These are phyloP conservation scores for Coelinius sp. DNA, from an alignment of 2,888 invertebrate genomes.

Conservation along the genomic window DNA sequence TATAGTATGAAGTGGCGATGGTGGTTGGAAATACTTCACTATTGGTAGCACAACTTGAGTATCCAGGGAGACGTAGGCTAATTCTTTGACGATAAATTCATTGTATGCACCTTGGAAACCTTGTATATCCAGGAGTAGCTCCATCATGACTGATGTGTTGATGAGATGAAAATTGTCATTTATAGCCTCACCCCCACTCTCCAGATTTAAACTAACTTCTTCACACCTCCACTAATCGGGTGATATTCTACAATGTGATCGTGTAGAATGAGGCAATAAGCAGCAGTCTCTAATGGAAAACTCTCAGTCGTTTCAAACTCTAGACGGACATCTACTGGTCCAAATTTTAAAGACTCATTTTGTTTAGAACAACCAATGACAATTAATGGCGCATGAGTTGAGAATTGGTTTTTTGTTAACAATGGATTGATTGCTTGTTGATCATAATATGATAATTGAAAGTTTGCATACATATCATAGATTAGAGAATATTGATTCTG, in stretches of 20 bases:
- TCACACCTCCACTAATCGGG: background rate
- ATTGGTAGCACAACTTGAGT: background rate
- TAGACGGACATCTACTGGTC: too few relatives aligned
- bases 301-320: too few relatives aligned
- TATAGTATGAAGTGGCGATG: background rate
- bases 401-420: background rate
- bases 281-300: too few relatives aligned
- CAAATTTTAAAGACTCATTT: too few relatives aligned
- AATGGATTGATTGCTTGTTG: background rate
- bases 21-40: background rate
- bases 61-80: too few relatives aligned
- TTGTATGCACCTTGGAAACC: too few relatives aligned
- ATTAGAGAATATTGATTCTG: background rate
- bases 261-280: background rate
- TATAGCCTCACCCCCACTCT: too few relatives aligned
- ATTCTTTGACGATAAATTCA: too few relatives aligned
- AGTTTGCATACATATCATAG: too few relatives aligned
- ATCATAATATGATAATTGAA: background rate
- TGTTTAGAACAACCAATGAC: background rate
- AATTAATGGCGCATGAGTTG: background rate
- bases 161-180: too few relatives aligned
- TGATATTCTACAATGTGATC: background rate
- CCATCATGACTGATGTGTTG: too few relatives aligned
- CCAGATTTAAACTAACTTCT: background rate
- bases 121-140: too few relatives aligned